Conservation (phyloP, 2,113 vertebrate genomes). For the Glareola pratincola region DNA sequence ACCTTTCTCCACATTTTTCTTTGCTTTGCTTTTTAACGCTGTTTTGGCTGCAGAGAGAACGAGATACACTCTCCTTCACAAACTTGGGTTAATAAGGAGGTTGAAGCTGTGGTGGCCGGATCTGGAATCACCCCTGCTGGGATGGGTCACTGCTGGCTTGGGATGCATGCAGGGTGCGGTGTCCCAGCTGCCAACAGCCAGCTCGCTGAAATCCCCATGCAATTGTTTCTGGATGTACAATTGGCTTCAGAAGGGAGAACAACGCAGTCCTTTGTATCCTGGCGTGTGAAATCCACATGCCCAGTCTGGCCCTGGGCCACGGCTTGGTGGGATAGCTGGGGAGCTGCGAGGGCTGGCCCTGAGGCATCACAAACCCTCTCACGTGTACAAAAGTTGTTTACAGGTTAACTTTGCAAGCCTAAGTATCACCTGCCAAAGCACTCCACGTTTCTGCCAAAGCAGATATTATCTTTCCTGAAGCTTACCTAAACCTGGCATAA, state of each 20-base stretch:
- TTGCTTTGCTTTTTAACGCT: not conserved
- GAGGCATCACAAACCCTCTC: not conserved
- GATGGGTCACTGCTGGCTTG: rapidly evolving
- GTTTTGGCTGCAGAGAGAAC: not conserved
- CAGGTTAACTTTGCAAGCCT: not conserved
- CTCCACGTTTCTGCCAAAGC: not conserved
- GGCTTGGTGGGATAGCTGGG: not conserved
- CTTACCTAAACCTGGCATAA: not conserved
- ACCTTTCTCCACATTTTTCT: not conserved
- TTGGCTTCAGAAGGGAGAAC: not conserved
- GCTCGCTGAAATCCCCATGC: rapidly evolving
- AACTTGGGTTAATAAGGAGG: not conserved
- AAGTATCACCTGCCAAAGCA: not conserved
- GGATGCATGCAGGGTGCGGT: rapidly evolving
- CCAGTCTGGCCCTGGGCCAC: rapidly evolving
- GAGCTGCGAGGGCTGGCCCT: rapidly evolving
- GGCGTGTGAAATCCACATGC: rapidly evolving
- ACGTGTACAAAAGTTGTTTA: not conserved
- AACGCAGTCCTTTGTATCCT: not conserved
- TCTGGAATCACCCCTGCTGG: not conserved
- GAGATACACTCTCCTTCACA: not conserved
- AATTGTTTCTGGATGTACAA: not conserved
- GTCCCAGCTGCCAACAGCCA: rapidly evolving
- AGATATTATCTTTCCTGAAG: not conserved
- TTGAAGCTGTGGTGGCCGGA: not conserved